phyloP scores from a whole-genome alignment of 2,888 invertebrate species.

The Leucoma salicis region DNA sequence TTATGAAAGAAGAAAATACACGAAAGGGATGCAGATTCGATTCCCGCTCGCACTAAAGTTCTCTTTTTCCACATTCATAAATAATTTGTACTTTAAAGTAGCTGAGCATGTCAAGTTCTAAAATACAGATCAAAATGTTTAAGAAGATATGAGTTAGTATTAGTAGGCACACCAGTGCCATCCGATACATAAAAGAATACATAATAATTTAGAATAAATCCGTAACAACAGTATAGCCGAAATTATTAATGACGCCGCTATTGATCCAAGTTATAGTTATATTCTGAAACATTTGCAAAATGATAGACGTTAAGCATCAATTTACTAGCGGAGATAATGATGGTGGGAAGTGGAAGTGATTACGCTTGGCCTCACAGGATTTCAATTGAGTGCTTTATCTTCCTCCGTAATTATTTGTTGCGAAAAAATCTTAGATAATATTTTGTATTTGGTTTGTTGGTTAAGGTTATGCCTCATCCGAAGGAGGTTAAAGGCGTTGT shows the following conservation, averaged over 20 bases:
- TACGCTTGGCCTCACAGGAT: slow-evolving; percentile 27
- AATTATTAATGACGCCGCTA: slow-evolving; percentile 3
- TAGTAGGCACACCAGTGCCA: no score
- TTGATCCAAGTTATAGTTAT: slow-evolving; percentile 7
- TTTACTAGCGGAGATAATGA: slow-evolving; percentile 34
- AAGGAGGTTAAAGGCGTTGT: neutral
- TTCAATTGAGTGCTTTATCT: slow-evolving; percentile 28
- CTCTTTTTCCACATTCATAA: no score
- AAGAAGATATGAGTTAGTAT: no score
- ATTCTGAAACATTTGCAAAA: slow-evolving; percentile 16
- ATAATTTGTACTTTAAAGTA: no score
- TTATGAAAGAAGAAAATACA: no score
- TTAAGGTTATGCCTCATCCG: neutral
- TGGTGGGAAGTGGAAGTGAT: slow-evolving; percentile 34
- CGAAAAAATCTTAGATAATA: slow-evolving; percentile 19
- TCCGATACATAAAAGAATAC: no score
- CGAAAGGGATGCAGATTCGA: no score
- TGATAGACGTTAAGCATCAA: slow-evolving; percentile 37
- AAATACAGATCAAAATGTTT: no score
- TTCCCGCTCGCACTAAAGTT: no score
- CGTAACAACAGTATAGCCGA: no score
- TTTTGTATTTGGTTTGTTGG: slow-evolving; percentile 11
- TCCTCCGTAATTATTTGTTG: slow-evolving; percentile 27
- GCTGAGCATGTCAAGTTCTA: no score
- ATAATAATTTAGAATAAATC: no score